phyloP scores from a whole-genome alignment of 2,888 invertebrate genomes.

The Luffia ferchaultella region DNA sequence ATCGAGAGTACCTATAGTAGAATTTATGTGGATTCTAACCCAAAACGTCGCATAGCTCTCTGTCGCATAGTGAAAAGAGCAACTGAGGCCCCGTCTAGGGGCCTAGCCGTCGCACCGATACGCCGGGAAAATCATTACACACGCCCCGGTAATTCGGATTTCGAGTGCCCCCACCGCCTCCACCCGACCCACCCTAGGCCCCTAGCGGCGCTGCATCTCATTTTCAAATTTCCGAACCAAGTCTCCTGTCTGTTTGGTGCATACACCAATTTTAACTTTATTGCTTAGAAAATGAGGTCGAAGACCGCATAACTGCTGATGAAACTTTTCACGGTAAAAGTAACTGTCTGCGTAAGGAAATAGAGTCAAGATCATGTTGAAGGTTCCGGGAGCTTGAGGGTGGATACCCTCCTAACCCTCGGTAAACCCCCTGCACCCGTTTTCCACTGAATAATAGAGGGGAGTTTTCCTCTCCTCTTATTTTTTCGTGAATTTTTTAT shows the following conservation, averaged over 20 bases:
- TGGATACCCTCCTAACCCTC: no score
- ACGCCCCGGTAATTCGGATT: conserved; percentile 64
- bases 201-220: conserved; percentile 57
- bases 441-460: conserved; percentile 56
- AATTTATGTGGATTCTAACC: no score
- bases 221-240: conserved; percentile 46
- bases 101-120: conserved; percentile 36
- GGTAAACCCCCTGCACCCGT: conserved; percentile 13
- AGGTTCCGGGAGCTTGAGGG: conserved; percentile 31
- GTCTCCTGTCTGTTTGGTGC: conserved; percentile 41
- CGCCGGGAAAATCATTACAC: conserved; percentile 64
- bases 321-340: conserved; percentile 33
- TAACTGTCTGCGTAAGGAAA: conserved; percentile 38
- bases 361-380: conserved; percentile 53
- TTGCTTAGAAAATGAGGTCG: conserved; percentile 23
- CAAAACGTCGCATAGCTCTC: conserved; percentile 21
- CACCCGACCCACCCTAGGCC: conserved; percentile 14
- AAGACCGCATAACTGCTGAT: conserved; percentile 14
- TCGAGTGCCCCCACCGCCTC: conserved; percentile 38
- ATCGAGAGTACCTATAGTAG: no score
- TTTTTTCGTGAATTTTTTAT: conserved; percentile 67
- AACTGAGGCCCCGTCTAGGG: conserved; percentile 23
- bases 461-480: conserved; percentile 49
- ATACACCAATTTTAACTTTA: conserved; percentile 37
- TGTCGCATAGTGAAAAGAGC: conserved; percentile 26